These are phyloP conservation scores for Fregetta grallaria DNA, from an alignment of 2,113 vertebrate genomes.

Conservation along the genomic window DNA sequence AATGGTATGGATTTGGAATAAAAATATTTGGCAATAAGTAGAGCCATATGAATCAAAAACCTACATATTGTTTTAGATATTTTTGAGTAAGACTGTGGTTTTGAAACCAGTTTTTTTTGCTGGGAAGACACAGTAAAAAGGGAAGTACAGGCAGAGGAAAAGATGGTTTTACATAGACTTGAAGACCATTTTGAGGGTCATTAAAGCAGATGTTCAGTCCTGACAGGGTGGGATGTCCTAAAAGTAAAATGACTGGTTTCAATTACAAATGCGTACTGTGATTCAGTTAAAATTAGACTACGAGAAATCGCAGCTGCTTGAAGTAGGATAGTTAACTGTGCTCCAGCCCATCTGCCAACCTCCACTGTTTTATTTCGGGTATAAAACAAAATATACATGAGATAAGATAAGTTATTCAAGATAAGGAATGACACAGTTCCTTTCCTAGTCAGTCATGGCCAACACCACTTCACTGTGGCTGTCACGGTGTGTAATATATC, in stretches of 20 bases:
- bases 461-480: background rate
- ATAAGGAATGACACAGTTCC: background rate
- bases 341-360: constrained; percentile 1
- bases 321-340: background rate
- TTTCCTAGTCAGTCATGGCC: background rate
- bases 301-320: background rate
- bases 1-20: background rate
- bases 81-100: background rate
- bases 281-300: constrained; percentile 56
- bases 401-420: constrained; percentile 27
- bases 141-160: background rate
- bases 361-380: background rate
- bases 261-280: constrained; percentile 21
- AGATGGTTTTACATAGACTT: background rate
- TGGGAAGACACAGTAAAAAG: background rate
- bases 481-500: background rate
- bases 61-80: background rate
- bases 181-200: background rate
- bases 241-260: constrained; percentile 36
- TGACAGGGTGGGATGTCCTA: constrained; percentile 4
- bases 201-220: constrained; percentile 5
- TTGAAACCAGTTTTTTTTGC: background rate
- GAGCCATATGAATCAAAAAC: background rate
- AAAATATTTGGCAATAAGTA: background rate
- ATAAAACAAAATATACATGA: background rate